Conservation (phyloP, 2,888 invertebrate species). For the Ormyrus thymus region DNA sequence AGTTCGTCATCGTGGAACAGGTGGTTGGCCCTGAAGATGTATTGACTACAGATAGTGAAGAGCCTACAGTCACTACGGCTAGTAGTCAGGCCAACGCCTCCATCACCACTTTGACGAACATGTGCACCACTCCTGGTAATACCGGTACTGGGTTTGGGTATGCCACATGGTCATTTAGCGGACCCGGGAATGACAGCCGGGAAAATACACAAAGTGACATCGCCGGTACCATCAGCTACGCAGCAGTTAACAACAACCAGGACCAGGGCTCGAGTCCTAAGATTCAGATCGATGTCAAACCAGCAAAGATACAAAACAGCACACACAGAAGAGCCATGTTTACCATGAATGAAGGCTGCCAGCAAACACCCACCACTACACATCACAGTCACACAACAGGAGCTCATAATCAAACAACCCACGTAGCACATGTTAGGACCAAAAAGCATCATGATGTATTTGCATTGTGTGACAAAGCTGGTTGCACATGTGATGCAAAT, state of each 20-base stretch:
- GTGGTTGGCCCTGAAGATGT: slow-evolving; percentile 71
- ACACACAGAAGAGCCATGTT: slow-evolving; percentile 72
- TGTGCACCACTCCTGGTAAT: slow-evolving; percentile 74
- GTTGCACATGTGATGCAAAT: slow-evolving; percentile 73
- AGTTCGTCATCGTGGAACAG: slow-evolving; percentile 73
- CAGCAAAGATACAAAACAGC: slow-evolving; percentile 69
- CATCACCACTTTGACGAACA: slow-evolving; percentile 70
- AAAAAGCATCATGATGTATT: slow-evolving; percentile 74
- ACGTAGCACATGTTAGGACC: slow-evolving; percentile 73
- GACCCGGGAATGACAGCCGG: slow-evolving; percentile 70
- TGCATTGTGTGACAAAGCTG: slow-evolving; percentile 71
- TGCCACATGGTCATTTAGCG: slow-evolving; percentile 72
- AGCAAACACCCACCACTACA: slow-evolving; percentile 67
- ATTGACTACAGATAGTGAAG: slow-evolving; percentile 66
- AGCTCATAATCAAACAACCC: slow-evolving; percentile 76
- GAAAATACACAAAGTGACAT: slow-evolving; percentile 71
- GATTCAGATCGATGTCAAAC: slow-evolving; percentile 72
- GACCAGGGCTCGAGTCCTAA: slow-evolving; percentile 73
- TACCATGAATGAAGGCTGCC: slow-evolving; percentile 72
- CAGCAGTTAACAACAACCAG: slow-evolving; percentile 73
- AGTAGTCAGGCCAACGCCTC: slow-evolving; percentile 65
- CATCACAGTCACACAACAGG: slow-evolving; percentile 67
- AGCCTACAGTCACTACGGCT: slow-evolving; percentile 63
- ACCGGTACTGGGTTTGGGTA: slow-evolving; percentile 73
- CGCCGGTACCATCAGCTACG: slow-evolving; percentile 71